A percentile compares a stretch with the other conserved stretches of the same genome.
phyloP scores from a whole-genome alignment of 2,888 invertebrate genomes.

The Crocallis elinguaria region DNA sequence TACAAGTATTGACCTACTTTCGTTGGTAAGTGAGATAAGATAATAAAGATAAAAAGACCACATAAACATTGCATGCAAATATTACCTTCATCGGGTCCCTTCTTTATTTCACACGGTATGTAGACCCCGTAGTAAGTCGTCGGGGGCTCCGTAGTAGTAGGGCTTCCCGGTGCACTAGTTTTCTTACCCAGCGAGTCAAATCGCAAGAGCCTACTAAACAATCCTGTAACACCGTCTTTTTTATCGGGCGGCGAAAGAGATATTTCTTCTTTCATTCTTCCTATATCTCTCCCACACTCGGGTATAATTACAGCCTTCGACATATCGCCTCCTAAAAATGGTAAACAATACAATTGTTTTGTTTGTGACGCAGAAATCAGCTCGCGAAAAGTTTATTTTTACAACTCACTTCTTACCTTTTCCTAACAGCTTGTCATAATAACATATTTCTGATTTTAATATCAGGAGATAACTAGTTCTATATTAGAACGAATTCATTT shows the following conservation, averaged over 20 bases:
- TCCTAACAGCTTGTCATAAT: conserved; percentile 62
- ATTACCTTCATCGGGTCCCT: conserved; percentile 80
- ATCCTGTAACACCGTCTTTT: conserved; percentile 69
- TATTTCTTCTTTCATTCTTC: conserved; percentile 69
- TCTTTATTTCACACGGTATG: conserved; percentile 81
- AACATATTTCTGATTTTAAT: conserved; percentile 56
- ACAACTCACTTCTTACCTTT: conserved; percentile 58
- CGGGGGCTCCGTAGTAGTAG: conserved; percentile 61
- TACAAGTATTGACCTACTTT: conserved; percentile 42
- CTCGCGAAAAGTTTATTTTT: conserved; percentile 67
- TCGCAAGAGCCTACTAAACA: conserved; percentile 70
- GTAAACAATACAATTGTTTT: conserved; percentile 75
- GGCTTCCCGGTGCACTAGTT: conserved; percentile 55
- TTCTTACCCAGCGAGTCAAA: conserved; percentile 68
- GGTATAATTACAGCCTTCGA: conserved; percentile 76
- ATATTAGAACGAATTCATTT: conserved; percentile 53
- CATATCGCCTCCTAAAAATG: conserved; percentile 69
- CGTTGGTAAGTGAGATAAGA: conserved; percentile 30
- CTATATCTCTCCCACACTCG: conserved; percentile 70
- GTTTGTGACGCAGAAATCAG: conserved; percentile 75
- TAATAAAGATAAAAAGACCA: conserved; percentile 12
- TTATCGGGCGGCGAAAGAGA: conserved; percentile 70
- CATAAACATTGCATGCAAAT: conserved; percentile 18
- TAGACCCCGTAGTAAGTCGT: conserved; percentile 79
- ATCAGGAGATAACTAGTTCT: conserved; percentile 34